A percentile compares a stretch with the other conserved stretches of the same genome.
phyloP scores from a whole-genome alignment of 2,797 vertebrate species.

The Acrossocheilus wenchowensis region DNA sequence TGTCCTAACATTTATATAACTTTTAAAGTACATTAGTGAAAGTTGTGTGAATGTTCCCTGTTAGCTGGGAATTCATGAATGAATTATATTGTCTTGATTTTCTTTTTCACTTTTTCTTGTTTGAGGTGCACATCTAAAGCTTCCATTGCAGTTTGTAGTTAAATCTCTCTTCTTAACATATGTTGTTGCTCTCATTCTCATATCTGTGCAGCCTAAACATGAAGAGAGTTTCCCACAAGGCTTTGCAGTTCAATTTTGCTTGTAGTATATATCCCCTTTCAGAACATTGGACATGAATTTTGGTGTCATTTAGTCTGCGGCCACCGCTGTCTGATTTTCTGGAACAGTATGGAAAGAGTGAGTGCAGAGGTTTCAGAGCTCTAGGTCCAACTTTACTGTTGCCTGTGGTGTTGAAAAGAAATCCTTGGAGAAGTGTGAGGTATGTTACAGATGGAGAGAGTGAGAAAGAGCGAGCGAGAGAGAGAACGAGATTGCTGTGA shows the following conservation, averaged over 20 bases:
- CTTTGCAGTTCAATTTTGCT: not conserved
- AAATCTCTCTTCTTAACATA: slow-evolving; percentile 14
- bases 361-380: slow-evolving; percentile 4
- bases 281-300: slow-evolving; percentile 21
- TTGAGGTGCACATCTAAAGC: not conserved
- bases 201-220: not conserved
- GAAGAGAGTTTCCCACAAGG: not conserved
- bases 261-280: not conserved
- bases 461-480: slow-evolving; percentile 7
- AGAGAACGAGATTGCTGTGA: slow-evolving; percentile 10
- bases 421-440: slow-evolving; percentile 34
- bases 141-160: not conserved
- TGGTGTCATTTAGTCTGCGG: slow-evolving; percentile 12
- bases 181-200: not conserved
- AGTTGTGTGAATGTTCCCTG: not conserved
- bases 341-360: slow-evolving; percentile 36
- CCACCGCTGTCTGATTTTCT: not conserved
- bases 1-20: not conserved
- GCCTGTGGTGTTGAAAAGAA: slow-evolving; percentile 37
- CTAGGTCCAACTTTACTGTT: slow-evolving; percentile 17
- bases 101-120: not conserved
- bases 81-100: not conserved
- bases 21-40: not conserved
- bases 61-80: not conserved
- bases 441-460: slow-evolving; percentile 27